phyloP scores from a whole-genome alignment of 2,113 vertebrate species.

The Spea bombifrons region DNA sequence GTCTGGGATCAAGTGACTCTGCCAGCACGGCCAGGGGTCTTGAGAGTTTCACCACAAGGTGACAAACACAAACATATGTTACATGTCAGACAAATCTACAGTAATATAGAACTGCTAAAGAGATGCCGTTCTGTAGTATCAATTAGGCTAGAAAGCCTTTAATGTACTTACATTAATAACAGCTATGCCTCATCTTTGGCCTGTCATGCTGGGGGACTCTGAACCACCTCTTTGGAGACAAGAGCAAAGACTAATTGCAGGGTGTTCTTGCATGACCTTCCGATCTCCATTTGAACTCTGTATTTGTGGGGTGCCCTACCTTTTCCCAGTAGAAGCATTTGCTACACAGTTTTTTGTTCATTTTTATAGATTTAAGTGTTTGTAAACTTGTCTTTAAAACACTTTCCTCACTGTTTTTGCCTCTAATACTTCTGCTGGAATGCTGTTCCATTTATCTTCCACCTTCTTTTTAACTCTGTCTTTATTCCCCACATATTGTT shows the following conservation, averaged over 20 bases:
- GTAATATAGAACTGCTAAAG: slow-evolving; percentile 1
- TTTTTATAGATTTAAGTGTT: background rate
- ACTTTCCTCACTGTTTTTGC: background rate
- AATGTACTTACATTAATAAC: slow-evolving; percentile 35
- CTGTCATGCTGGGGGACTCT: slow-evolving; percentile 19
- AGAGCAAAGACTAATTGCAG: background rate
- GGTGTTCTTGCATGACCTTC: background rate
- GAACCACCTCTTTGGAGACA: background rate
- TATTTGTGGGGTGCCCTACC: background rate
- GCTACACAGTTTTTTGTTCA: background rate
- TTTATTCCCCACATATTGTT: too few species aligned
- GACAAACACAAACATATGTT: slow-evolving; percentile 45
- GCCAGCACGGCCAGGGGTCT: slow-evolving; percentile 40
- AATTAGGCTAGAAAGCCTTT: slow-evolving; percentile 32
- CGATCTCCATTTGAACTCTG: background rate
- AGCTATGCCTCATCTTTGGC: slow-evolving; percentile 21
- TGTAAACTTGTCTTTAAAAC: background rate
- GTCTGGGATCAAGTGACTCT: slow-evolving; percentile 35
- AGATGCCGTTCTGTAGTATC: slow-evolving; percentile 29
- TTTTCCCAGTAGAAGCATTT: slow-evolving; percentile 44
- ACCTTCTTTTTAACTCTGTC: too few species aligned
- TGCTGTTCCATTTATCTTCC: too few species aligned
- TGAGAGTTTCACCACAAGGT: slow-evolving; percentile 36
- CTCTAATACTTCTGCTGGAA: too few species aligned
- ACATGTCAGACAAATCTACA: slow-evolving; percentile 2